Evolutionary conservation across 2,113 vertebrate species (phyloP).

Genomic region (Eurystomus gularis): DNA sequence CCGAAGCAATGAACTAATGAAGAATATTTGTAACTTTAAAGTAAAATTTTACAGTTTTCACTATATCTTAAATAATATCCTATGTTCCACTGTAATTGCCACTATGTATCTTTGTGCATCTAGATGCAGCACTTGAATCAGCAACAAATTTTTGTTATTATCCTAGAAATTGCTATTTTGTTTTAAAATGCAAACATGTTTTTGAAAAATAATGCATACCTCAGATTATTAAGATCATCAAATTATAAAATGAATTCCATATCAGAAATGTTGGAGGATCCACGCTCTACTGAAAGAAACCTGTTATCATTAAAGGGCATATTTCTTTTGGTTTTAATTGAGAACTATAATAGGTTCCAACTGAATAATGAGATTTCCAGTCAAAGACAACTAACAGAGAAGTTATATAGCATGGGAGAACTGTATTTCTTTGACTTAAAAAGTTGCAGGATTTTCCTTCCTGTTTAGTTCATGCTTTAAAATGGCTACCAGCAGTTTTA

Average conservation of each 20-base stretch:
- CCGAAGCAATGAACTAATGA: background rate
- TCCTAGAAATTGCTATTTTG: accelerated
- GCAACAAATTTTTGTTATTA: background rate
- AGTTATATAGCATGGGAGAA: accelerated
- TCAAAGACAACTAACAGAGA: background rate
- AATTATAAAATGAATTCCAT: accelerated
- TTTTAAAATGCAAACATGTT: background rate
- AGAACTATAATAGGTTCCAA: background rate
- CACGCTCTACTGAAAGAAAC: background rate
- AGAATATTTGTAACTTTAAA: background rate
- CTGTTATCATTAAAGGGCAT: accelerated
- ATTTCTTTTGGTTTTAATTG: background rate
- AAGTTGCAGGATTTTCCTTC: background rate
- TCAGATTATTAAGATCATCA: background rate
- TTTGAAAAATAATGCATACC: background rate
- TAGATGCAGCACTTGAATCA: background rate
- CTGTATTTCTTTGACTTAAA: background rate
- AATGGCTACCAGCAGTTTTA: background rate
- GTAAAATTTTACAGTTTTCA: background rate
- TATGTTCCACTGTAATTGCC: background rate
- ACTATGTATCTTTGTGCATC: background rate
- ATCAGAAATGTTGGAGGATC: background rate
- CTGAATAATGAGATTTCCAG: background rate
- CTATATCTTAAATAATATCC: background rate
- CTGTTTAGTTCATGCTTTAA: background rate